Conservation (phyloP, 2,113 vertebrate genomes). For the Clupea harengus region DNA sequence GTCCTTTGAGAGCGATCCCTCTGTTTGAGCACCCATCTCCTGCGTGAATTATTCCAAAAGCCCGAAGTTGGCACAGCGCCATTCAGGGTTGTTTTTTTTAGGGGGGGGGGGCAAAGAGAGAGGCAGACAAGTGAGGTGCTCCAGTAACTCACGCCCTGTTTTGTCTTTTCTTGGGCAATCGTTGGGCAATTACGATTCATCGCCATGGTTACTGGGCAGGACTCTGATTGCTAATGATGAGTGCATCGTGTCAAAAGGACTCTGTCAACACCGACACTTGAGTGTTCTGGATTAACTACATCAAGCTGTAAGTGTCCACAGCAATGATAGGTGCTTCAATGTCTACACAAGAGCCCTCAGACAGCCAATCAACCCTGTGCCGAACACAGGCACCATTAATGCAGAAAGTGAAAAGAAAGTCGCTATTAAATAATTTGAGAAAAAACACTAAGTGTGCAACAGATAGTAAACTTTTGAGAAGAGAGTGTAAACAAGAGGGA, state of each 20-base stretch:
- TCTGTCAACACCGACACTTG: not conserved
- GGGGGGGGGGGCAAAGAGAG: not conserved
- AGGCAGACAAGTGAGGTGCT: not conserved
- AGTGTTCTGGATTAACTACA: not conserved
- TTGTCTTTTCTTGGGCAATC: not conserved
- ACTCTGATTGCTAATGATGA: not conserved
- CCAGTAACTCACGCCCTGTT: not conserved
- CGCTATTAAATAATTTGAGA: not conserved
- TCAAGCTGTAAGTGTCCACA: not conserved
- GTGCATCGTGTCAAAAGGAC: not conserved
- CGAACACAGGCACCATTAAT: not conserved
- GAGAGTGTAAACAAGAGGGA: slow-evolving; percentile 4
- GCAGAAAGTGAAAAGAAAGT: not conserved
- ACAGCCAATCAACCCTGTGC: not conserved
- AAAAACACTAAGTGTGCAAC: not conserved
- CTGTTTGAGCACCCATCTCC: slow-evolving; percentile 1
- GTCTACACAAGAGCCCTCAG: not conserved
- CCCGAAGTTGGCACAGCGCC: not conserved
- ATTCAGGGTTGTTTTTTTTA: not conserved
- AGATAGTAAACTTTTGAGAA: not conserved
- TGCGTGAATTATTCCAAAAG: slow-evolving; percentile 1
- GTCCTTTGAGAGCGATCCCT: not conserved
- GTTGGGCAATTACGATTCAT: not conserved
- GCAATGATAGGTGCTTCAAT: not conserved
- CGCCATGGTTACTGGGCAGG: not conserved